Percentiles rank a stretch among this genome's conserved stretches.
These are phyloP conservation scores for Paralichthys olivaceus DNA, from an alignment of 2,113 vertebrate species.

Conservation along the genomic window DNA sequence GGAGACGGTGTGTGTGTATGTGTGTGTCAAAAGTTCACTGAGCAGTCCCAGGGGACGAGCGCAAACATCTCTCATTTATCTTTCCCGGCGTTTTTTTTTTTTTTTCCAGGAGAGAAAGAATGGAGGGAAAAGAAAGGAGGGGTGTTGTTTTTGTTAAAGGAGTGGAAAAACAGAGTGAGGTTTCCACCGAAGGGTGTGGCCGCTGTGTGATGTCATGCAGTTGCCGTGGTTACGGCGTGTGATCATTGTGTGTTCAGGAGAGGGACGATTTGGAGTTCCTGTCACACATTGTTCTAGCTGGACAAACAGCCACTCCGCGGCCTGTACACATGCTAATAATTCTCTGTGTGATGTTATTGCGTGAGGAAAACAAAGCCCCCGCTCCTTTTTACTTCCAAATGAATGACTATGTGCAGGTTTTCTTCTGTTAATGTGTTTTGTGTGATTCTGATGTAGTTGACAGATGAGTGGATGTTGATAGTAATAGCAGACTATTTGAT, in stretches of 20 bases:
- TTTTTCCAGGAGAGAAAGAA: constrained; percentile 42
- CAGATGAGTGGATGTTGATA: no score
- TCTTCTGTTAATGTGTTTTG: no score
- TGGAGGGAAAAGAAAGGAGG: constrained; percentile 30
- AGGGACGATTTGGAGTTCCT: constrained; percentile 15
- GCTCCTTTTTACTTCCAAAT: no score
- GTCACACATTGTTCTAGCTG: constrained; percentile 30
- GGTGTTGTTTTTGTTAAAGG: constrained; percentile 59
- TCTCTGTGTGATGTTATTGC: neutral
- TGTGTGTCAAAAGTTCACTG: constrained; percentile 13
- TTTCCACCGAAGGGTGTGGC: constrained; percentile 46
- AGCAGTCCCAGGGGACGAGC: constrained; percentile 2
- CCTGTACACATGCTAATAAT: neutral
- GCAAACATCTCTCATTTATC: constrained; percentile 40
- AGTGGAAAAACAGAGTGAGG: constrained; percentile 46
- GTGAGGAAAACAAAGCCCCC: no score
- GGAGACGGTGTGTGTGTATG: neutral
- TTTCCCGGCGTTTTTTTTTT: constrained; percentile 38
- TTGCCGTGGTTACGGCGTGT: constrained; percentile 37
- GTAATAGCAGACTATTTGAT: no score
- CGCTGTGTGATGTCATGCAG: constrained; percentile 55
- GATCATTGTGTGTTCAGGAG: constrained; percentile 17
- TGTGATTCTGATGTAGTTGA: no score
- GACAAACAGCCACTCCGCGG: constrained; percentile 7
- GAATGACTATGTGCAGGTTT: no score